Percentiles rank a stretch among this genome's conserved stretches.
phyloP scores from a whole-genome alignment of 2,888 invertebrate species.

The Melanostoma mellinum region DNA sequence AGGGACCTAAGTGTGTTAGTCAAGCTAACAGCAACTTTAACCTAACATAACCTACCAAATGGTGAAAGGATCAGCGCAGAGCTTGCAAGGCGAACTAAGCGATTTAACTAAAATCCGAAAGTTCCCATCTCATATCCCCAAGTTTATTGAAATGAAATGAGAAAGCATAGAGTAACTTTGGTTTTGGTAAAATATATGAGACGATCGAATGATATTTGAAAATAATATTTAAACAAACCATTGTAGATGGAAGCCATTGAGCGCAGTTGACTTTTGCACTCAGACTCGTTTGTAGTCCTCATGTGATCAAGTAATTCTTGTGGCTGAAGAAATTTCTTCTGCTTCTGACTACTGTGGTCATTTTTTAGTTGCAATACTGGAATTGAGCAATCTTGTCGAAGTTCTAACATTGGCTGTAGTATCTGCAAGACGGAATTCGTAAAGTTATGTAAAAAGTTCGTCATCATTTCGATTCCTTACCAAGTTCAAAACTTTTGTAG shows the following conservation, averaged over 20 bases:
- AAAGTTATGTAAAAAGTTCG: slow-evolving; percentile 6
- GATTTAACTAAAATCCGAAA: no score
- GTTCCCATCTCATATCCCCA: no score
- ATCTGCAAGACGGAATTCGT: slow-evolving; percentile 77
- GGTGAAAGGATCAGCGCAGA: no score
- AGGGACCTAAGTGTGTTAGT: no score
- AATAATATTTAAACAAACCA: slow-evolving; percentile 80
- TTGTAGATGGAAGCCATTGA: slow-evolving; percentile 86
- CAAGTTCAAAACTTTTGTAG: slow-evolving; percentile 79
- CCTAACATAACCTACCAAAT: no score
- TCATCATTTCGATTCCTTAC: slow-evolving; percentile 53
- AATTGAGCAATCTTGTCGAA: slow-evolving; percentile 89
- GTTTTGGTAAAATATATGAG: not conserved
- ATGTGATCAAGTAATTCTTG: slow-evolving; percentile 86
- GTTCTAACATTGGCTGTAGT: slow-evolving; percentile 85
- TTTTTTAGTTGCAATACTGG: slow-evolving; percentile 83
- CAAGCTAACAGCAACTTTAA: no score
- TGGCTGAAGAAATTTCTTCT: slow-evolving; percentile 84
- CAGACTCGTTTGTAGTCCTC: slow-evolving; percentile 84
- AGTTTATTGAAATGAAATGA: no score
- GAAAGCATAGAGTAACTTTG: no score
- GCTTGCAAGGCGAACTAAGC: no score
- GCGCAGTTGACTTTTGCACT: slow-evolving; percentile 86
- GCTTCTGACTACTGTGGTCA: slow-evolving; percentile 80
- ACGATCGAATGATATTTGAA: not conserved